These are phyloP conservation scores for Ammospiza nelsoni DNA, from an alignment of 2,113 vertebrate species.

Conservation along the genomic window DNA sequence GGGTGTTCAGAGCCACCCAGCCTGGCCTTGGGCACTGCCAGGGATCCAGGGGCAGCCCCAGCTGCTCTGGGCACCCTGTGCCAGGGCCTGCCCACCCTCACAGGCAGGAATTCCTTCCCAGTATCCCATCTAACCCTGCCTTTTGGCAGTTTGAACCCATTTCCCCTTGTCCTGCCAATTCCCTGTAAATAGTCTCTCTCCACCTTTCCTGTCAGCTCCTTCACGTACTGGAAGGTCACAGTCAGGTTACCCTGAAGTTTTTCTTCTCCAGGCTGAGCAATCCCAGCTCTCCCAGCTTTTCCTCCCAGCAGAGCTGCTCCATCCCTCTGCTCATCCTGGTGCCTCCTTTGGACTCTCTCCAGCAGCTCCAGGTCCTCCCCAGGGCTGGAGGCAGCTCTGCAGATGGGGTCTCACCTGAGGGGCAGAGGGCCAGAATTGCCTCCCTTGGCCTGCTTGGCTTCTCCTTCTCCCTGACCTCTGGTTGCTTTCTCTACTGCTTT, in stretches of 20 bases:
- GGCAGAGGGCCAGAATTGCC: neutral
- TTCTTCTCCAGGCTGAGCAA: neutral
- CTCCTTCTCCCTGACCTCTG: neutral
- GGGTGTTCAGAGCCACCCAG: neutral
- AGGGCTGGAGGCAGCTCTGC: neutral
- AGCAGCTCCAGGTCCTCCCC: neutral
- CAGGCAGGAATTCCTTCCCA: neutral
- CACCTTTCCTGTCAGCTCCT: neutral
- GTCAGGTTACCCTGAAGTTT: rapidly evolving
- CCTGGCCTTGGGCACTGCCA: neutral
- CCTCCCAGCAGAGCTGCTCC: neutral
- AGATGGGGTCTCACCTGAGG: neutral
- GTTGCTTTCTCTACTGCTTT: neutral
- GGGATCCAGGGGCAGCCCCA: neutral
- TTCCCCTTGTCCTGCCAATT: neutral
- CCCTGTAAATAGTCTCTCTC: neutral
- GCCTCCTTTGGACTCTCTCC: neutral
- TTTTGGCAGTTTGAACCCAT: neutral
- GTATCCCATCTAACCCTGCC: neutral
- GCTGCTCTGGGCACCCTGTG: neutral
- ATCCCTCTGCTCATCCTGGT: neutral
- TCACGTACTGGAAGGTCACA: neutral
- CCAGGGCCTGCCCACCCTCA: neutral
- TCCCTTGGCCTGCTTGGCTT: neutral
- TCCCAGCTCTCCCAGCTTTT: neutral